phyloP scores from a whole-genome alignment of 2,888 invertebrate species.

The Cerceris rybyensis region DNA sequence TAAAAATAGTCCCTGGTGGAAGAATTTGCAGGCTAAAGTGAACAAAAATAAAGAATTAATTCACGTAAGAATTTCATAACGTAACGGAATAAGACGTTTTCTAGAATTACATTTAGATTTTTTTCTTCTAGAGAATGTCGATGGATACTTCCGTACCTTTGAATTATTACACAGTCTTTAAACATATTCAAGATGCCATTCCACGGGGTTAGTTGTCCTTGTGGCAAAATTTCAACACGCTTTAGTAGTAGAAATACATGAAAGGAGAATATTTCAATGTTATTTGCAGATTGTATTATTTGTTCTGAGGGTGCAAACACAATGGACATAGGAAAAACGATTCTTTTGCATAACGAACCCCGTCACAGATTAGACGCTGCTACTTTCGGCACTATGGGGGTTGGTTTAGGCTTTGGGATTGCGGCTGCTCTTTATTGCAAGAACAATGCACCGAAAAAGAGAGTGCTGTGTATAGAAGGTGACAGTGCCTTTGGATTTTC shows the following conservation, averaged over 20 bases:
- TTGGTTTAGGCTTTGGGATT: slow-evolving; percentile 95
- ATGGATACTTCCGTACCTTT: slow-evolving; percentile 89
- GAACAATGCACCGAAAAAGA: slow-evolving; percentile 90
- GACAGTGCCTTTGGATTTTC: slow-evolving; percentile 99
- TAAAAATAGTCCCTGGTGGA: slow-evolving; percentile 89
- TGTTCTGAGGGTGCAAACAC: slow-evolving; percentile 99
- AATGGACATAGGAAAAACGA: slow-evolving; percentile 98
- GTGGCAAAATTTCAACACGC: slow-evolving; percentile 1
- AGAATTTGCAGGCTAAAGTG: slow-evolving; percentile 86
- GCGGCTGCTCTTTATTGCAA: slow-evolving; percentile 96
- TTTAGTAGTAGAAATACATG: background rate
- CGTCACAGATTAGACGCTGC: slow-evolving; percentile 97
- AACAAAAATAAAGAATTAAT: slow-evolving; percentile 88
- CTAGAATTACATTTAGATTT: background rate
- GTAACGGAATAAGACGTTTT: background rate
- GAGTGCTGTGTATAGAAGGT: slow-evolving; percentile 96
- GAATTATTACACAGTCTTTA: slow-evolving; percentile 97
- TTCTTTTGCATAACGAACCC: slow-evolving; percentile 92
- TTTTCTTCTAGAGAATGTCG: slow-evolving; percentile 84
- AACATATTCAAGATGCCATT: slow-evolving; percentile 89
- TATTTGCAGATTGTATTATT: slow-evolving; percentile 89
- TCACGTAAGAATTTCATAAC: slow-evolving; percentile 82
- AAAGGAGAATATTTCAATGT: background rate
- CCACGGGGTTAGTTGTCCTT: slow-evolving; percentile 83
- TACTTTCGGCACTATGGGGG: slow-evolving; percentile 98